phyloP scores from a whole-genome alignment of 2,888 invertebrate species.

The Eumacrocentrus americanus region DNA sequence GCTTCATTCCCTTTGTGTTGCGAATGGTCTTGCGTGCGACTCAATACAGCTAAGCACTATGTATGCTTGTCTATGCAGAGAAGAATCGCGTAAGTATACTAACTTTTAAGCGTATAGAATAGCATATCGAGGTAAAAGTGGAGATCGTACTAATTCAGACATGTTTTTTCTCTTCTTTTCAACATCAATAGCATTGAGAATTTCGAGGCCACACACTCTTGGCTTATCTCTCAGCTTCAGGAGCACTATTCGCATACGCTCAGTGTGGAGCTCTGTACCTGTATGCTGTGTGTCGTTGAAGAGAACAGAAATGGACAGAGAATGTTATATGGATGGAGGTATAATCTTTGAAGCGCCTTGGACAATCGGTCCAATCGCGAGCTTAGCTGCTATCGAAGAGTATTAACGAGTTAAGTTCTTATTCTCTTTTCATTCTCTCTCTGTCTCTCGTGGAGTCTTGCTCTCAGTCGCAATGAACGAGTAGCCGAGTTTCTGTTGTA shows the following conservation, averaged over 20 bases:
- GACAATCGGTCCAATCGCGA: neutral
- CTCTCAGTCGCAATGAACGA: neutral
- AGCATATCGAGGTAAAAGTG: neutral
- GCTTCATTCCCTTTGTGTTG: conserved; percentile 16
- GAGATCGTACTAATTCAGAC: neutral
- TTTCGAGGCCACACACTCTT: neutral
- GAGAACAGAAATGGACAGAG: too few species aligned
- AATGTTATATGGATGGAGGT: neutral
- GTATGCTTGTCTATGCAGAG: too few species aligned
- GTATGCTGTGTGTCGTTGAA: too few species aligned
- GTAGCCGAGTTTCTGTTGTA: too few species aligned
- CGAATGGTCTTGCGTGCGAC: conserved; percentile 19
- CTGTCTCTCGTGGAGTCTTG: neutral
- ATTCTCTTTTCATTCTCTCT: too few species aligned
- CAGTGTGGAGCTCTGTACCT: neutral
- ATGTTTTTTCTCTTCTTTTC: neutral
- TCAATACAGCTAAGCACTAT: too few species aligned
- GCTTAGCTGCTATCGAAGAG: neutral
- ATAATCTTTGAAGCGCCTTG: neutral
- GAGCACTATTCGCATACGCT: too few species aligned
- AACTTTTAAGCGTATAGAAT: too few species aligned
- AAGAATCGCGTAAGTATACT: too few species aligned
- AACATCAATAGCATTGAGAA: neutral
- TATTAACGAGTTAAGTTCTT: neutral
- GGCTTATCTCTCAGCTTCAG: neutral